Evolutionary conservation across 2,113 vertebrate genomes (phyloP).

Genomic region (Syrmaticus mikado): DNA sequence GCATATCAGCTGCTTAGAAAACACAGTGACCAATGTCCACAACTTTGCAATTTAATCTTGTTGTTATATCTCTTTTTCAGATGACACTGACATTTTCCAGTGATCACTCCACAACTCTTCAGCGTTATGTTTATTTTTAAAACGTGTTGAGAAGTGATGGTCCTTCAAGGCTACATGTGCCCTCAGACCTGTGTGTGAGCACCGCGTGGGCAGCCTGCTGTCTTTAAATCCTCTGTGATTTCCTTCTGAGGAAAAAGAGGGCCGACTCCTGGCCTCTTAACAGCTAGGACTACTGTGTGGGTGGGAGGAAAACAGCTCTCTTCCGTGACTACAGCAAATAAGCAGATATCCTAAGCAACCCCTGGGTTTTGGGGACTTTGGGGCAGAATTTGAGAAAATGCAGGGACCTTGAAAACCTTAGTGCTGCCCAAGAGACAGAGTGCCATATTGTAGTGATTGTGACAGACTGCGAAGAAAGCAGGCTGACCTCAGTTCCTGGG

Average conservation of each 20-base stretch:
- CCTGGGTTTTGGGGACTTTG: not conserved
- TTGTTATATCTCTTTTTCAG: not conserved
- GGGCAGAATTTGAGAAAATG: not conserved
- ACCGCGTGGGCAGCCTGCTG: not conserved
- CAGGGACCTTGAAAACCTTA: not conserved
- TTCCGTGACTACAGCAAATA: not conserved
- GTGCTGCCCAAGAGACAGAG: not conserved
- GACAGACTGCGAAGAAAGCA: not conserved
- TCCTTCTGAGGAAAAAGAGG: not conserved
- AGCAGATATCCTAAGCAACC: not conserved
- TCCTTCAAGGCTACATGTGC: not conserved
- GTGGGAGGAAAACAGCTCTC: not conserved
- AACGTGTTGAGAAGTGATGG: not conserved
- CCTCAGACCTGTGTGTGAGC: not conserved
- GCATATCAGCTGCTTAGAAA: slow-evolving; percentile 3
- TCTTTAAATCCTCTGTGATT: not conserved
- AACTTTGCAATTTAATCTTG: not conserved
- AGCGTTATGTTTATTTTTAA: not conserved
- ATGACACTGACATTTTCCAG: not conserved
- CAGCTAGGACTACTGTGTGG: accelerated
- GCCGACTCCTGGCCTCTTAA: not conserved
- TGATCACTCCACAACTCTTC: not conserved
- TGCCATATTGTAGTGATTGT: accelerated
- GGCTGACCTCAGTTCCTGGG: not conserved
- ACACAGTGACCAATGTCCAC: not conserved